phyloP scores from a whole-genome alignment of 2,113 vertebrate species.

The Numenius arquata region DNA sequence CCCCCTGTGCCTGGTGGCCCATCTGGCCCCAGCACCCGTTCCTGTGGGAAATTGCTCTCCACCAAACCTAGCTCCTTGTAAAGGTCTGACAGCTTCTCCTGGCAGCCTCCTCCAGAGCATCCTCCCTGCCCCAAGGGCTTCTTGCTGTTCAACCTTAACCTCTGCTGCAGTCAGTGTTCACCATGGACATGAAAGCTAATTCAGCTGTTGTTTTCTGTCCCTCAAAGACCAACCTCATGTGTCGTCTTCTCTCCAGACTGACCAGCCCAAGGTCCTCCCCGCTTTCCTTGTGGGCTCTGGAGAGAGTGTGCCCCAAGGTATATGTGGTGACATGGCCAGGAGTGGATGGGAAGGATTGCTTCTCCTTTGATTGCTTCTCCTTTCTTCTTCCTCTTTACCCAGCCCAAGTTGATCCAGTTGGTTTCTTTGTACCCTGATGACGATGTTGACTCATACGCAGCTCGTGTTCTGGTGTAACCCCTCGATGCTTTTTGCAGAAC shows the following conservation, averaged over 20 bases:
- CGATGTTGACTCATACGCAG: background rate
- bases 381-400: conserved; percentile 50
- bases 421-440: background rate
- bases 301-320: fast-evolving
- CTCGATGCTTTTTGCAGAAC: background rate
- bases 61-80: background rate
- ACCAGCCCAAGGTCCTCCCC: background rate
- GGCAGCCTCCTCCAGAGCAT: background rate
- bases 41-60: background rate
- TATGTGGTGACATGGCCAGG: fast-evolving
- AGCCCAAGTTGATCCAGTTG: background rate
- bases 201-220: background rate
- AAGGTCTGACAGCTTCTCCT: background rate
- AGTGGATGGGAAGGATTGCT: background rate
- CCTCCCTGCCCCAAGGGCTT: background rate
- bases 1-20: background rate
- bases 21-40: background rate
- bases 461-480: background rate
- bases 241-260: background rate
- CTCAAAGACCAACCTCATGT: background rate
- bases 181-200: background rate
- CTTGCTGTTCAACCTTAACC: background rate
- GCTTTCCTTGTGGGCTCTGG: background rate
- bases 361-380: background rate
- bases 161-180: background rate